Percentiles rank a stretch among this genome's conserved stretches.
Evolutionary conservation across 2,113 vertebrate species (phyloP).

Genomic region (Ictalurus furcatus): DNA sequence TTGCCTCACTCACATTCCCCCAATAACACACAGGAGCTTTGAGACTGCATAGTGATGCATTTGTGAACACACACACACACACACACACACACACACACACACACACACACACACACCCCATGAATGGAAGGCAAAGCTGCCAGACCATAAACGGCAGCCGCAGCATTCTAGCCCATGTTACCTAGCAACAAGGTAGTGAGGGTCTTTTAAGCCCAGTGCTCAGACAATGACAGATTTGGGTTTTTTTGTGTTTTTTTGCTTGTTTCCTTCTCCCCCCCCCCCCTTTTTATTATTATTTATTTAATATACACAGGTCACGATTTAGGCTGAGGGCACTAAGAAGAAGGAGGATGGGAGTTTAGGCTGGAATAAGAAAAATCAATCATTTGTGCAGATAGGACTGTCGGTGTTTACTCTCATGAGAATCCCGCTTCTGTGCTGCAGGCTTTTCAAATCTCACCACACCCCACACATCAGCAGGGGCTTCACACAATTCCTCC

Average conservation of each 20-base stretch:
- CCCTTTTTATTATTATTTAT: conserved; percentile 61
- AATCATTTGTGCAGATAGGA: conserved; percentile 14
- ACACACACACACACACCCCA: conserved; percentile 59
- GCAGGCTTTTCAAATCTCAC: conserved; percentile 30
- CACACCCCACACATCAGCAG: conserved; percentile 20
- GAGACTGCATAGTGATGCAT: background rate
- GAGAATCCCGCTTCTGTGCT: conserved; percentile 21
- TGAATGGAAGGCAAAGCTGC: conserved; percentile 68
- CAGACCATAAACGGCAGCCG: conserved; percentile 69
- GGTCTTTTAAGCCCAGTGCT: conserved; percentile 70
- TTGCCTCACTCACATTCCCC: background rate
- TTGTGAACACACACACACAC: conserved; percentile 35
- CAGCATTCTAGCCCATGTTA: conserved; percentile 73
- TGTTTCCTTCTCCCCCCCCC: conserved; percentile 44
- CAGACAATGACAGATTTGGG: conserved; percentile 68
- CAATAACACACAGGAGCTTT: conserved; percentile 8
- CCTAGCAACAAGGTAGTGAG: conserved; percentile 76
- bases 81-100: conserved; percentile 34
- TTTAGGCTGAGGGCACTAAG: background rate
- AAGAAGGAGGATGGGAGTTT: background rate
- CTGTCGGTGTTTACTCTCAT: conserved; percentile 32
- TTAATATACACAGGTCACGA: conserved; percentile 56
- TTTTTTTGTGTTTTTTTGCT: background rate
- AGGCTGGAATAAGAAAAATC: conserved; percentile 16
- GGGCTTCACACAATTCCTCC: background rate